phyloP scores from a whole-genome alignment of 2,113 vertebrate genomes.

The Hymenochirus boettgeri region DNA sequence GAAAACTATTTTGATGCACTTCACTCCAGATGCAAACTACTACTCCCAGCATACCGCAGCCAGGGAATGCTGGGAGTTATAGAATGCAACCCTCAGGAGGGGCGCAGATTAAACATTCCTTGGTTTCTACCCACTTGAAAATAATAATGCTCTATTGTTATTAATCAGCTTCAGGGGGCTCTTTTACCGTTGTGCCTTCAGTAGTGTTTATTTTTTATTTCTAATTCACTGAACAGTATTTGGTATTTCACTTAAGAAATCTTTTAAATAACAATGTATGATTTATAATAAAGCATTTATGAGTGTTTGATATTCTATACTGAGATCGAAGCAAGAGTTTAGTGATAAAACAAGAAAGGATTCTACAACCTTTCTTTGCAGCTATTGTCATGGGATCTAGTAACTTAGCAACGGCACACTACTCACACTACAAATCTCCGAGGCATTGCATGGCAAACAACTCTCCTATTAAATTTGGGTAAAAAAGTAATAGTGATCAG shows the following conservation, averaged over 20 bases:
- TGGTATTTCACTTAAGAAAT: too few relatives aligned
- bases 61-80: too few relatives aligned
- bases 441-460: conserved; percentile 39
- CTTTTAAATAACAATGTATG: not conserved
- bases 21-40: too few relatives aligned
- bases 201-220: too few relatives aligned
- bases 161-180: too few relatives aligned
- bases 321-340: not conserved
- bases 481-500: conserved; percentile 40
- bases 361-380: conserved; percentile 40
- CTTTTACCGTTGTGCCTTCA: too few relatives aligned
- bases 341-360: not conserved
- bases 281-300: conserved; percentile 1
- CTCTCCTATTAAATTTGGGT: conserved; percentile 42
- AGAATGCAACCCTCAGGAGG: too few relatives aligned
- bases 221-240: not conserved
- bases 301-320: conserved; percentile 17
- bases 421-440: conserved; percentile 41
- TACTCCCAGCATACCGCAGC: too few relatives aligned
- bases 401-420: conserved; percentile 40
- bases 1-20: too few relatives aligned
- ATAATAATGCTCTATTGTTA: too few relatives aligned
- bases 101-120: too few relatives aligned
- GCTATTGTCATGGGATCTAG: conserved; percentile 29
- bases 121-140: too few relatives aligned